These are phyloP conservation scores for Acrocephalus arundinaceus DNA, from an alignment of 2,113 vertebrate species.

Conservation along the genomic window DNA sequence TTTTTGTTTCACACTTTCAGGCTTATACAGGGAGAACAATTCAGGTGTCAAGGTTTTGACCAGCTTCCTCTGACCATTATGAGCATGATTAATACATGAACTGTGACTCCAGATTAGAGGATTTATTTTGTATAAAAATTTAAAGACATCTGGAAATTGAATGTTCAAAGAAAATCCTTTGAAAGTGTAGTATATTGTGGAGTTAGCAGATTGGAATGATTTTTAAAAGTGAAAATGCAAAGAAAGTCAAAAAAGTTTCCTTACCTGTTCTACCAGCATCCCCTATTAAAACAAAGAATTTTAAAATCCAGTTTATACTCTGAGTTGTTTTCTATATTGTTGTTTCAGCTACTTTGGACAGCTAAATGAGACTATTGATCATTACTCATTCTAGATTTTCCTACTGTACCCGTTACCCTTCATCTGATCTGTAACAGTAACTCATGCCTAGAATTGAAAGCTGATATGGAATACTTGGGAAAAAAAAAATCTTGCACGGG, in stretches of 20 bases:
- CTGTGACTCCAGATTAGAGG: slow-evolving; percentile 31
- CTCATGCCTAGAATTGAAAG: background rate
- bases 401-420: background rate
- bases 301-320: slow-evolving; percentile 66
- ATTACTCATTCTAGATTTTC: background rate
- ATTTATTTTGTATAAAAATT: background rate
- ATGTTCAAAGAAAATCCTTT: slow-evolving; percentile 69
- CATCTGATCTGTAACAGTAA: background rate
- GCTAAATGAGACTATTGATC: background rate
- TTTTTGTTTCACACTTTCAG: background rate
- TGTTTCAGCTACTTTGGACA: slow-evolving; percentile 34
- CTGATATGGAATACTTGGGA: background rate
- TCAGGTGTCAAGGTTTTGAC: background rate
- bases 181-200: slow-evolving; percentile 52
- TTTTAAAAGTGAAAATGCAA: slow-evolving; percentile 59
- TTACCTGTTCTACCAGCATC: slow-evolving; percentile 70
- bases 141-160: slow-evolving; percentile 60
- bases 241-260: slow-evolving; percentile 57
- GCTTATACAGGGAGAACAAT: background rate
- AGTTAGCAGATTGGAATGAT: slow-evolving; percentile 66
- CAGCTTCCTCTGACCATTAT: background rate
- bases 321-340: slow-evolving; percentile 12
- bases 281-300: slow-evolving; percentile 72
- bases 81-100: background rate
- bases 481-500: background rate